A percentile compares a stretch with the other conserved stretches of the same genome.
Conservation (phyloP, 2,888 invertebrate genomes). For the Sarcophaga variegata region DNA sequence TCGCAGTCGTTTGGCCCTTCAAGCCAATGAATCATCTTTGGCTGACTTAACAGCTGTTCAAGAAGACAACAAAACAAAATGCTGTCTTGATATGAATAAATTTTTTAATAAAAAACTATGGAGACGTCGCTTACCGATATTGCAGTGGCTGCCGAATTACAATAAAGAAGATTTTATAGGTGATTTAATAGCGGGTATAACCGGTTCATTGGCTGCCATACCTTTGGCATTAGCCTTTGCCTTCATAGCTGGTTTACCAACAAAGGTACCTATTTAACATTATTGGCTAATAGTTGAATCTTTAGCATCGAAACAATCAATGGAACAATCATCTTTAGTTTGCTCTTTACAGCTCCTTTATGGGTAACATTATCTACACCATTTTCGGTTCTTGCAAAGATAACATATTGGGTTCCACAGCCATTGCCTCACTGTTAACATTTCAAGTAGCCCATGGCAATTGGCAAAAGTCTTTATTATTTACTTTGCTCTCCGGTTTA, state of each 20-base stretch:
- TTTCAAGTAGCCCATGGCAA: constrained; percentile 88
- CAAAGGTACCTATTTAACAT: constrained; percentile 82
- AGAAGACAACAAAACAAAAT: constrained; percentile 66
- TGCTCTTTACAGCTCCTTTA: constrained; percentile 95
- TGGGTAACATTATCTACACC: constrained; percentile 95
- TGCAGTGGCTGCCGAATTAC: constrained; percentile 91
- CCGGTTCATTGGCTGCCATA: constrained; percentile 86
- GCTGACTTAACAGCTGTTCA: constrained; percentile 66
- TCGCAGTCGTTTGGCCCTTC: constrained; percentile 59
- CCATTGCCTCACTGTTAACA: constrained; percentile 93
- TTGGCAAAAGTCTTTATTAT: constrained; percentile 86
- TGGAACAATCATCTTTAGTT: constrained; percentile 84
- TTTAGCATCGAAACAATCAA: constrained; percentile 6
- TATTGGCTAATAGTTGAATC: no score
- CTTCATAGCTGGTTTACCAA: constrained; percentile 89
- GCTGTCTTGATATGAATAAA: constrained; percentile 76
- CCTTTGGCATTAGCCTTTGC: constrained; percentile 94
- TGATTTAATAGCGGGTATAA: constrained; percentile 95
- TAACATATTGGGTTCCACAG: constrained; percentile 95
- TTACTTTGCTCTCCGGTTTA: constrained; percentile 89
- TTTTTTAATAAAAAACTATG: constrained; percentile 86
- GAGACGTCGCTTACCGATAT: constrained; percentile 88
- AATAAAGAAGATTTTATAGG: constrained; percentile 88
- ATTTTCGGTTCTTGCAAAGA: constrained; percentile 95
- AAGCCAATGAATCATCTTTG: constrained; percentile 46